phyloP scores from a whole-genome alignment of 2,888 invertebrate genomes.

The Chymomyza caudatula region DNA sequence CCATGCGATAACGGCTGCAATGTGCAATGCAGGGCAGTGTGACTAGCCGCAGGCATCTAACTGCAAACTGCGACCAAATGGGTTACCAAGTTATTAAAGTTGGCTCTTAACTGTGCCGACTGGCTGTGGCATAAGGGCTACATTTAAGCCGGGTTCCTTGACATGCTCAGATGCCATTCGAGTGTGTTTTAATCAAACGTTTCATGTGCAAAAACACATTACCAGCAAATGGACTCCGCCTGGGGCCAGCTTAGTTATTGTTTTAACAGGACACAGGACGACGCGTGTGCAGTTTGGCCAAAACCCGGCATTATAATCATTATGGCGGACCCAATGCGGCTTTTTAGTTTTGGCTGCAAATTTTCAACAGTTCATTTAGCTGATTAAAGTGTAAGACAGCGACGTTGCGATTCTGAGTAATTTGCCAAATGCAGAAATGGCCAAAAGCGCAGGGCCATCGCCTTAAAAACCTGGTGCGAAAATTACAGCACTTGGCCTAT shows the following conservation, averaged over 20 bases:
- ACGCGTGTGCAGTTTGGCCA: slow-evolving; percentile 40
- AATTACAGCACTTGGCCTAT: slow-evolving; percentile 43
- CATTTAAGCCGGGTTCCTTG: slow-evolving; percentile 47
- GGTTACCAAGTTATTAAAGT: not conserved
- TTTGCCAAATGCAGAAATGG: slow-evolving; percentile 50
- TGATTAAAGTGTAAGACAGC: slow-evolving; percentile 58
- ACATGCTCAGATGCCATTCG: too few relatives aligned
- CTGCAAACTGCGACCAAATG: slow-evolving; percentile 19
- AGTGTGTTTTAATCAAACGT: slow-evolving; percentile 52
- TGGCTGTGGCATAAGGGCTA: slow-evolving; percentile 7
- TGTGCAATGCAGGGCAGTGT: not conserved
- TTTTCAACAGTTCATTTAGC: slow-evolving; percentile 73
- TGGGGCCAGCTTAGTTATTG: slow-evolving; percentile 40
- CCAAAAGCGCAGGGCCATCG: slow-evolving; percentile 2
- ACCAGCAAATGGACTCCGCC: slow-evolving; percentile 49
- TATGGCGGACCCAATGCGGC: slow-evolving; percentile 48
- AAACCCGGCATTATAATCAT: slow-evolving; percentile 37
- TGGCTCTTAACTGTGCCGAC: not conserved
- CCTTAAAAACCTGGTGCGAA: slow-evolving; percentile 38
- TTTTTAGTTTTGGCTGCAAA: slow-evolving; percentile 26
- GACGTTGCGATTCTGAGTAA: slow-evolving; percentile 38
- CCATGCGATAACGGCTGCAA: not conserved
- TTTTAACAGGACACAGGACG: slow-evolving; percentile 61
- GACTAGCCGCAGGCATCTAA: slow-evolving; percentile 30
- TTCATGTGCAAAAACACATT: slow-evolving; percentile 54